Evolutionary conservation across 2,888 invertebrate species (phyloP), one percentile per base, ranked within the genome.

Genomic region (Hirtodrosophila confusa): DNA sequence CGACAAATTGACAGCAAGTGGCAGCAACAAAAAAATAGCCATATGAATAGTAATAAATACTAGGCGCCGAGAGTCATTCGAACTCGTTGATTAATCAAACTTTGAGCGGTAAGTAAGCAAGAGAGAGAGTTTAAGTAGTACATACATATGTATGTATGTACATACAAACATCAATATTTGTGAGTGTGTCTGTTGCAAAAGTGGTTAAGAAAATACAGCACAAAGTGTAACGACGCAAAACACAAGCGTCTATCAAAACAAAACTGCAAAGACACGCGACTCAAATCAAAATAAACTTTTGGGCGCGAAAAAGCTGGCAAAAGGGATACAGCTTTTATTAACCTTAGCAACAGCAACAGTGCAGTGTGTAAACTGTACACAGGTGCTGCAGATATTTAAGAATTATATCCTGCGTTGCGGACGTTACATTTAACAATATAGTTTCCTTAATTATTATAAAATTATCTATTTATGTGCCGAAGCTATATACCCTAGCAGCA

Each of bases 161-260:
- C n/a, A 9, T 24, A 11, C 3, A 8, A 0, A 23, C n/a, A 23
- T 37, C 17, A 17, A 17, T 17, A 17, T 17, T 17, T 27, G 9
- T 17, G 24, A 3, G 7, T 33, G 10, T 3, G 11, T 24, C n/a
- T 44, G 35, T 43, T 27, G 33, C 33, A 40, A 61, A 68, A 73
- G 40, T 51, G 63, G 60, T 66, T 73, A 65, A 49, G 65, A 65
- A 71, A 23, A 31, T 17, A 7, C 41, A 40, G 31, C 33, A 35
- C 35, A 58, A 67, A 65, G 31, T 36, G 35, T 56, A 62, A 69
- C 49, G 56, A 33, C 56, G 61, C 65, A 70, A 73, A 69, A 63
- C 49, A 41, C 60, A 75, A 73, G 56, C 39, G 48, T 44, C 56
- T 71, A 79, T 62, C 80, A 80, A 69, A 80, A 80, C 77, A 79